Evolutionary conservation across 2,797 vertebrate genomes (phyloP).

Genomic region (Vespertilio murinus): DNA sequence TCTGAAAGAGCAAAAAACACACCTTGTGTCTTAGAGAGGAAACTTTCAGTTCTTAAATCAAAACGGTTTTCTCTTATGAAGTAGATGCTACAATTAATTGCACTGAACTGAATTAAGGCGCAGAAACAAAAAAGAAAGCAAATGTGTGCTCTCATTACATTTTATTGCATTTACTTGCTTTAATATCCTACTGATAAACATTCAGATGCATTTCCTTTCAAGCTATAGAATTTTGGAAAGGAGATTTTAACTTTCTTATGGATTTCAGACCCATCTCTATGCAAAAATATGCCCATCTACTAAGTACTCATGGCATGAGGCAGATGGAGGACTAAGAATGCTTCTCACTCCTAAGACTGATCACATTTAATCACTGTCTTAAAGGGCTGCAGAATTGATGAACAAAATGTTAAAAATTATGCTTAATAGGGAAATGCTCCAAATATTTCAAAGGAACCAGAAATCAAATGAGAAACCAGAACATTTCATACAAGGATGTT

Average conservation of each 20-base stretch:
- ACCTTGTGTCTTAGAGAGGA: background rate
- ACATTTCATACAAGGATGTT: background rate
- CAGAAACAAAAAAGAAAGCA: background rate
- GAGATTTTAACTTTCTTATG: constrained; percentile 15
- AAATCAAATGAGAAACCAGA: background rate
- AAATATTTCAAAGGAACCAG: background rate
- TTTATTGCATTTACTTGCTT: background rate
- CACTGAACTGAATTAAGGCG: background rate
- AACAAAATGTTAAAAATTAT: background rate
- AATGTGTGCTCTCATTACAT: background rate
- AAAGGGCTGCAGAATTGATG: background rate
- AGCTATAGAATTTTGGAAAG: background rate
- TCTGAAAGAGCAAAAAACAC: constrained; percentile 86
- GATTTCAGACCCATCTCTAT: background rate
- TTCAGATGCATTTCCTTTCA: constrained; percentile 15
- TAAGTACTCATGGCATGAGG: background rate
- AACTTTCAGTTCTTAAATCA: background rate
- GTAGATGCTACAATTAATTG: background rate
- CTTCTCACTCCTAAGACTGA: background rate
- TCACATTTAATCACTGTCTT: constrained; percentile 2
- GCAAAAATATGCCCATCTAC: background rate
- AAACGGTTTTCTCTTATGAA: background rate
- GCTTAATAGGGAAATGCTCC: background rate
- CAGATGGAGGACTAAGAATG: background rate
- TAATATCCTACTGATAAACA: background rate